Conservation (phyloP, 2,888 invertebrate genomes). For the Athetis lepigone region DNA sequence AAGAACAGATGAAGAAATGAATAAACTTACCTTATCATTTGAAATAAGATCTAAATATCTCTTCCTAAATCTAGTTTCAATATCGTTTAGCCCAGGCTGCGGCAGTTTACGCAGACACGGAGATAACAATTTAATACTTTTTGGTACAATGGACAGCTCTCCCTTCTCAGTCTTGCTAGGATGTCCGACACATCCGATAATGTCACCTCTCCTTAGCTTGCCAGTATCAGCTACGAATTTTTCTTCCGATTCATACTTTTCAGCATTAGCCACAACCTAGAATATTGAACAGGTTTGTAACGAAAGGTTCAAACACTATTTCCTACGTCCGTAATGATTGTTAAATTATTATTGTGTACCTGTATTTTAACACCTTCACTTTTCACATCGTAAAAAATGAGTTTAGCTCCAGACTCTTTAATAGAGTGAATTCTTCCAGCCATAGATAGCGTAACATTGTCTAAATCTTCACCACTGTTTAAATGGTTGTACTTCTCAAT, state of each 20-base stretch:
- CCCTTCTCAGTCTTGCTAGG: slow-evolving; percentile 99
- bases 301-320: too few species aligned
- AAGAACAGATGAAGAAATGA: neutral
- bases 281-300: too few species aligned
- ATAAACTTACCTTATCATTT: slow-evolving; percentile 92
- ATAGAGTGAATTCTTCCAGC: slow-evolving; percentile 99
- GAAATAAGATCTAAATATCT: slow-evolving; percentile 98
- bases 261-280: slow-evolving; percentile 98
- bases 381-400: slow-evolving; percentile 99
- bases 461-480: slow-evolving; percentile 93
- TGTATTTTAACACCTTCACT: slow-evolving; percentile 98
- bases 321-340: too few species aligned
- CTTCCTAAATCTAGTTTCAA: slow-evolving; percentile 98
- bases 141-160: slow-evolving; percentile 98
- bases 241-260: slow-evolving; percentile 93
- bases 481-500: slow-evolving; percentile 95
- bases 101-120: slow-evolving; percentile 99
- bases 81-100: slow-evolving; percentile 99
- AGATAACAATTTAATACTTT: slow-evolving; percentile 95
- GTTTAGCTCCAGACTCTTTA: slow-evolving; percentile 97
- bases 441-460: slow-evolving; percentile 92
- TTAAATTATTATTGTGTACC: slow-evolving; percentile 71
- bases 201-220: slow-evolving; percentile 97
- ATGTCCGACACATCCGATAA: slow-evolving; percentile 96
- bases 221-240: slow-evolving; percentile 94